phyloP scores from a whole-genome alignment of 2,888 invertebrate genomes.

The Cantharis nigra region DNA sequence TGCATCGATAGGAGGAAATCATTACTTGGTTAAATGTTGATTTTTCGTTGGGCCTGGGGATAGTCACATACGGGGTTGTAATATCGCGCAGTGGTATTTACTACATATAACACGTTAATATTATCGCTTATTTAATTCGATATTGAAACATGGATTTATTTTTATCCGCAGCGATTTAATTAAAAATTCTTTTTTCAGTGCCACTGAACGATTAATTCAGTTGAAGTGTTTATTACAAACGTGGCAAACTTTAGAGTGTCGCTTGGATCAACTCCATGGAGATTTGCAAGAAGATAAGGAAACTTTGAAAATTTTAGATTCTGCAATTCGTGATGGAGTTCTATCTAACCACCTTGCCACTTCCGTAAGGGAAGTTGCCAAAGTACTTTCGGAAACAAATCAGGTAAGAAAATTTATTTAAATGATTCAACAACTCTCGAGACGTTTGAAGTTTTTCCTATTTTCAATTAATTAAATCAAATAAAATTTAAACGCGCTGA shows the following conservation, averaged over 20 bases:
- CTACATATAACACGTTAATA: slow-evolving; percentile 1
- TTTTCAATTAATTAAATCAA: neutral
- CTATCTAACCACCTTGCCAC: slow-evolving; percentile 59
- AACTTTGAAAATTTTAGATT: slow-evolving; percentile 61
- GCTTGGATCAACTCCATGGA: slow-evolving; percentile 75
- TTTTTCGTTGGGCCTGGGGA: slow-evolving; percentile 27
- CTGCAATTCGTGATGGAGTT: slow-evolving; percentile 53
- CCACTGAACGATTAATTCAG: slow-evolving; percentile 71
- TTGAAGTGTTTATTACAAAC: slow-evolving; percentile 72
- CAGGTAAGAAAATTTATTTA: slow-evolving; percentile 43
- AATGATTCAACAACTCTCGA: neutral
- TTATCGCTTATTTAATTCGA: neutral
- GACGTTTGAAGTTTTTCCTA: neutral
- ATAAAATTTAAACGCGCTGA: neutral
- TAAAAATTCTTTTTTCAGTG: slow-evolving; percentile 58
- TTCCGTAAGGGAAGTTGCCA: slow-evolving; percentile 63
- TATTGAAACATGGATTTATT: neutral
- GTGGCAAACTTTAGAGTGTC: slow-evolving; percentile 78
- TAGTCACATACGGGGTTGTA: neutral
- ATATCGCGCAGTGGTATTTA: slow-evolving; percentile 2
- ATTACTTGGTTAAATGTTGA: slow-evolving; percentile 43
- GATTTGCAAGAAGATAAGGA: slow-evolving; percentile 75
- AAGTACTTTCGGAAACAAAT: slow-evolving; percentile 60
- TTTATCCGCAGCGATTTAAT: neutral
- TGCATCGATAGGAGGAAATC: slow-evolving; percentile 30